Conservation (phyloP, 2,113 vertebrate genomes). For the Microcebus griseorufus region DNA sequence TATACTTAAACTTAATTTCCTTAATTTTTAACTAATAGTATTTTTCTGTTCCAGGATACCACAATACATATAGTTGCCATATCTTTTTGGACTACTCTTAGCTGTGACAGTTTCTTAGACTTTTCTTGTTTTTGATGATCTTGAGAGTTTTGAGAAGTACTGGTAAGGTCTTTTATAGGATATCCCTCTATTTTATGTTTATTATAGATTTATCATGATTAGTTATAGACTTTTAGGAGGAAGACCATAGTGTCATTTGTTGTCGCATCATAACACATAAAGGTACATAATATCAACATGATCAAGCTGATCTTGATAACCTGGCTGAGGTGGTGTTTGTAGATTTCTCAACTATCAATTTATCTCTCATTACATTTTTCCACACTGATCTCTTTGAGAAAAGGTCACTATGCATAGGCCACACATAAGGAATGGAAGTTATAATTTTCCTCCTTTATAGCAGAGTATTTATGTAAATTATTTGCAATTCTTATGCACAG, state of each 20-base stretch:
- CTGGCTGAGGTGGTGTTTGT: neutral
- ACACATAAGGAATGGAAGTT: neutral
- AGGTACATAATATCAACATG: neutral
- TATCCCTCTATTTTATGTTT: no score
- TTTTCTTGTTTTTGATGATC: neutral
- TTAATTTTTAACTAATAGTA: neutral
- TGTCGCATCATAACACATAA: no score
- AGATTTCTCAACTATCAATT: neutral
- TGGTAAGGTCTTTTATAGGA: neutral
- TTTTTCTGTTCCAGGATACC: neutral
- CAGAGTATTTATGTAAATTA: neutral
- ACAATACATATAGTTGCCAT: neutral
- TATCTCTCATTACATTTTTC: neutral
- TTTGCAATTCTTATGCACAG: neutral
- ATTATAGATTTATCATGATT: neutral
- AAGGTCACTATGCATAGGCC: neutral
- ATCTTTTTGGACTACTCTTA: neutral
- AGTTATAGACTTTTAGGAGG: neutral
- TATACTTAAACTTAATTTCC: neutral
- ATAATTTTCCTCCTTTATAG: neutral
- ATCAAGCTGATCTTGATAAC: no score
- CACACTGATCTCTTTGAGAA: neutral
- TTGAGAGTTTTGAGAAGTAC: neutral
- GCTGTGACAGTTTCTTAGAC: neutral
- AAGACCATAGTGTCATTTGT: neutral